Evolutionary conservation across 2,113 vertebrate species (phyloP).

Genomic region (Cromileptes altivelis): DNA sequence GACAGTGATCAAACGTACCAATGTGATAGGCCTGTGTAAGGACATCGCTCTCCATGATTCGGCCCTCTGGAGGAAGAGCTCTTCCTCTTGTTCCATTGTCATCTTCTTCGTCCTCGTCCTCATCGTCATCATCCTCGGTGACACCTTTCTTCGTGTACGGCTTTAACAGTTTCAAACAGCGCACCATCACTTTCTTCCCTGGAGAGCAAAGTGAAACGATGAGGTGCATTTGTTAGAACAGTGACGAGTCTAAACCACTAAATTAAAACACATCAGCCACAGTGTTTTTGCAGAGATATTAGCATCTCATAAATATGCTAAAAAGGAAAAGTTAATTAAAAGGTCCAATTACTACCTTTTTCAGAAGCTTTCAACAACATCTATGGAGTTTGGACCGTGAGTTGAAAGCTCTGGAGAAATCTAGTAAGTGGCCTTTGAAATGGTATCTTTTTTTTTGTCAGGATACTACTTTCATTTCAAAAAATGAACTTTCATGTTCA

Average conservation of each 20-base stretch:
- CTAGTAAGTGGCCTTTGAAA: not conserved
- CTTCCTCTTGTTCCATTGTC: slow-evolving; percentile 65
- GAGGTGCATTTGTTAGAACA: not conserved
- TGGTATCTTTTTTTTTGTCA: not conserved
- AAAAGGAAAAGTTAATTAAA: no score
- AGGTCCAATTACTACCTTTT: no score
- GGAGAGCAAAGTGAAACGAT: slow-evolving; percentile 1
- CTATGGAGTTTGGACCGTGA: no score
- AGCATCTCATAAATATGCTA: no score
- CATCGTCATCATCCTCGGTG: slow-evolving; percentile 85
- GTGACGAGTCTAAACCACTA: not conserved
- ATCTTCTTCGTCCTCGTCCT: slow-evolving; percentile 88
- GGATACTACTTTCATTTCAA: not conserved
- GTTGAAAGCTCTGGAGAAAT: no score
- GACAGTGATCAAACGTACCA: slow-evolving; percentile 82
- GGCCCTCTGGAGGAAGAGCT: slow-evolving; percentile 81
- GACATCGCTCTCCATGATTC: slow-evolving; percentile 91
- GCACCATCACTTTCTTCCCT: slow-evolving; percentile 91
- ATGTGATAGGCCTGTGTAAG: slow-evolving; percentile 94
- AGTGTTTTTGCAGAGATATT: no score
- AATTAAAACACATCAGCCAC: not conserved
- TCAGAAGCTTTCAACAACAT: no score
- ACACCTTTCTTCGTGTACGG: slow-evolving; percentile 88
- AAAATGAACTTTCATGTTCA: not conserved
- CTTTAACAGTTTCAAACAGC: slow-evolving; percentile 91